Evolutionary conservation across 2,888 invertebrate genomes (phyloP).

Genomic region (Cyrtodaria siliqua): DNA sequence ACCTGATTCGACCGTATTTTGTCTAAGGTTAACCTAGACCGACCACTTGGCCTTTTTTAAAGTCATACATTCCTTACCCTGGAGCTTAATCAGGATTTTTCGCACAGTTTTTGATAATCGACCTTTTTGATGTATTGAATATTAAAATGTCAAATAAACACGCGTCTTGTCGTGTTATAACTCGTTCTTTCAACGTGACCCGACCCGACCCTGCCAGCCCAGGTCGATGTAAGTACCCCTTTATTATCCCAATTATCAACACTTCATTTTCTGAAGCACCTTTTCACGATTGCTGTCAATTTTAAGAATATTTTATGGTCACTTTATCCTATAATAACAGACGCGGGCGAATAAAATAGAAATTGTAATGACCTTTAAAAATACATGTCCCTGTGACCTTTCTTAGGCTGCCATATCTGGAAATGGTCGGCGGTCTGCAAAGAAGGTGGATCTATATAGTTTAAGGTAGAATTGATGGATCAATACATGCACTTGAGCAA

Average conservation of each 20-base stretch:
- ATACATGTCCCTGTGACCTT: constrained; percentile 14
- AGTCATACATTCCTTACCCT: no score
- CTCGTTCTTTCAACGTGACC: constrained; percentile 10
- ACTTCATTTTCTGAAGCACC: constrained; percentile 22
- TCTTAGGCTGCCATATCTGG: no score
- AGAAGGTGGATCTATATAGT: no score
- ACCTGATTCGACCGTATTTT: no score
- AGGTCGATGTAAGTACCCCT: constrained; percentile 41
- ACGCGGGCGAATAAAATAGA: constrained; percentile 26
- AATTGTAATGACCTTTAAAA: constrained; percentile 21
- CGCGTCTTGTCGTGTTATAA: constrained; percentile 16
- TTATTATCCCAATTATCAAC: constrained; percentile 41
- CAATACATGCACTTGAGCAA: no score
- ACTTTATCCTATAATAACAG: constrained; percentile 29
- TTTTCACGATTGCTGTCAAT: constrained; percentile 31
- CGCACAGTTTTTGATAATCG: not conserved
- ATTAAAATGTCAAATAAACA: constrained; percentile 35
- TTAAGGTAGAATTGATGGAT: no score
- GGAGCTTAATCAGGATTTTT: no score
- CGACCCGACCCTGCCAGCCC: constrained; percentile 22
- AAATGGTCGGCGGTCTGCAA: no score
- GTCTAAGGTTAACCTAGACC: no score
- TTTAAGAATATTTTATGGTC: constrained; percentile 26
- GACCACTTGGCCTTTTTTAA: no score
- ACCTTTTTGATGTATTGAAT: constrained; percentile 10